phyloP scores from a whole-genome alignment of 2,888 invertebrate species.

The Lucinisca nassula region DNA sequence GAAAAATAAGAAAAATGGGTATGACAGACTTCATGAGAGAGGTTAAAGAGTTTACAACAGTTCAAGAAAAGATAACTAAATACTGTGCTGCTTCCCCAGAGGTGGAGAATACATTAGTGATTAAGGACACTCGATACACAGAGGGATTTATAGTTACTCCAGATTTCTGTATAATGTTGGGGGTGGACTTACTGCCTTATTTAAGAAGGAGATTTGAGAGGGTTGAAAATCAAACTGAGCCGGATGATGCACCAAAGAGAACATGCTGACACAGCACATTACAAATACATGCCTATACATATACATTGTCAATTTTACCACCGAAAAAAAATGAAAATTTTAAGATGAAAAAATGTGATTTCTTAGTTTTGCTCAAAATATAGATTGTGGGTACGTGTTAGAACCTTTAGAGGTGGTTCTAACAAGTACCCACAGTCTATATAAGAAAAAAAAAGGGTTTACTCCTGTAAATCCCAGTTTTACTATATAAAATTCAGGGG shows the following conservation, averaged over 20 bases:
- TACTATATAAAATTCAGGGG: no score
- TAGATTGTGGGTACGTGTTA: no score
- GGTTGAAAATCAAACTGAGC: conserved; percentile 49
- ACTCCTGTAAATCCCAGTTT: no score
- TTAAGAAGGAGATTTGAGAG: conserved; percentile 64
- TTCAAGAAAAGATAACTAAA: background rate
- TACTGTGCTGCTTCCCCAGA: conserved; percentile 31
- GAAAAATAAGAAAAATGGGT: conserved; percentile 58
- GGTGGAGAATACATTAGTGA: conserved; percentile 2
- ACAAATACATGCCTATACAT: no score
- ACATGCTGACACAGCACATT: conserved; percentile 19
- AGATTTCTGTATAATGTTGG: conserved; percentile 71
- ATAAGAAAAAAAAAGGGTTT: no score
- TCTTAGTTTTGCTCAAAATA: no score
- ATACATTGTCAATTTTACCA: no score
- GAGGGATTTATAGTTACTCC: conserved; percentile 67
- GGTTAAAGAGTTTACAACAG: background rate
- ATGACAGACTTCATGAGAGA: background rate
- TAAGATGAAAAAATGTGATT: no score
- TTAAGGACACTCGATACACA: conserved; percentile 66
- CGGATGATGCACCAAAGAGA: conserved; percentile 35
- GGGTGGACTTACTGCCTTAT: conserved; percentile 58
- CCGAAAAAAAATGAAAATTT: no score
- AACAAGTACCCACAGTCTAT: no score
- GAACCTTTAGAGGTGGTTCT: no score